phyloP scores from a whole-genome alignment of 2,888 invertebrate species.

The Xanthostigma xanthostigma region DNA sequence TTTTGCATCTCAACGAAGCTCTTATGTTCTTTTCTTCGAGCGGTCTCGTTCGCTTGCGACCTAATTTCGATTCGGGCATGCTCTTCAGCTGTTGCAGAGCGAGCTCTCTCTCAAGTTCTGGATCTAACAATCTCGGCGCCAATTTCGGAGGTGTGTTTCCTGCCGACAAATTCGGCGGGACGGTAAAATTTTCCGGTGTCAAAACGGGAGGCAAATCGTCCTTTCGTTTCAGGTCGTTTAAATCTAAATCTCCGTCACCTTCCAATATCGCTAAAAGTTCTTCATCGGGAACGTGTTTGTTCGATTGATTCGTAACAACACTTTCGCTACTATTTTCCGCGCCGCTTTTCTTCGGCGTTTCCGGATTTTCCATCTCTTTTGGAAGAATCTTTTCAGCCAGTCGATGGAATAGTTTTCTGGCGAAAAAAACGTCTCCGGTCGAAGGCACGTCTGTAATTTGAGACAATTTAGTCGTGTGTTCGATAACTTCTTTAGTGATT shows the following conservation, averaged over 20 bases:
- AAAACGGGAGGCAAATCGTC: constrained; percentile 3
- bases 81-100: constrained; percentile 40
- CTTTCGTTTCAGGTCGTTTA: constrained; percentile 10
- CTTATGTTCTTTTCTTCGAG: no score
- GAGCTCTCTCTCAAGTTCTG: constrained; percentile 33
- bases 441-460: constrained; percentile 25
- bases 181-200: background rate
- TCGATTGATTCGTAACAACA: constrained; percentile 5
- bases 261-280: constrained; percentile 40
- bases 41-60: background rate
- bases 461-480: constrained; percentile 31
- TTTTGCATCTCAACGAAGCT: no score
- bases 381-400: constrained; percentile 29
- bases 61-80: constrained; percentile 21
- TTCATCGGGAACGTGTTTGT: constrained; percentile 28
- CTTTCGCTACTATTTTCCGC: background rate
- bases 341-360: background rate
- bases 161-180: constrained; percentile 9
- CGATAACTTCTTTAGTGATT: constrained; percentile 36
- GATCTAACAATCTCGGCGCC: constrained; percentile 22
- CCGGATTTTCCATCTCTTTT: constrained; percentile 11
- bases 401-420: constrained; percentile 36
- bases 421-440: constrained; percentile 31
- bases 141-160: constrained; percentile 12
- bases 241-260: constrained; percentile 29